Percentiles rank a stretch among this genome's conserved stretches.
phyloP scores from a whole-genome alignment of 2,888 invertebrate species.

The Hemistola chrysoprasaria region DNA sequence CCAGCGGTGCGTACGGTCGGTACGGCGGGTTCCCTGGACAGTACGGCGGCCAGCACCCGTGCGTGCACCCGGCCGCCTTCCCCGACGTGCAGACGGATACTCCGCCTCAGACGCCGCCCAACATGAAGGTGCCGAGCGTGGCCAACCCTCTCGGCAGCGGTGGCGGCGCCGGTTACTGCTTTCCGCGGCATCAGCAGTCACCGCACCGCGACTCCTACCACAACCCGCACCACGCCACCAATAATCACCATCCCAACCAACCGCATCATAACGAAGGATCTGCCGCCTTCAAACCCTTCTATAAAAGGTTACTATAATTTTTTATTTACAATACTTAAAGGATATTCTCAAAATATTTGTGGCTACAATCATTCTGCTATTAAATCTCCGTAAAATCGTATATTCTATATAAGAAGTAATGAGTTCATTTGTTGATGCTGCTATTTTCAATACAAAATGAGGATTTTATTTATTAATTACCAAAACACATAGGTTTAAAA shows the following conservation, averaged over 20 bases:
- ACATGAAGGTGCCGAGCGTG: conserved; percentile 94
- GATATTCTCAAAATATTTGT: too few species aligned
- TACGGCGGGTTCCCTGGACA: conserved; percentile 87
- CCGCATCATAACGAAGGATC: conserved; percentile 79
- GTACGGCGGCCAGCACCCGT: conserved; percentile 83
- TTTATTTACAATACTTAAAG: conserved; percentile 9
- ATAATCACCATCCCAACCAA: conserved; percentile 73
- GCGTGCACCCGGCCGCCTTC: conserved; percentile 86
- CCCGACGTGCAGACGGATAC: conserved; percentile 95
- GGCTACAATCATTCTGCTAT: too few species aligned
- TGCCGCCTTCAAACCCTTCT: conserved; percentile 94
- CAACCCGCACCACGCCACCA: conserved; percentile 77
- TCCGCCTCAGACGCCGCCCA: conserved; percentile 96
- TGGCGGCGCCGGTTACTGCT: conserved; percentile 80
- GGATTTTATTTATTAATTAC: too few species aligned
- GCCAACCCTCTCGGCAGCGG: conserved; percentile 87
- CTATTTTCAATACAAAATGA: too few species aligned
- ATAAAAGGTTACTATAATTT: conserved; percentile 88
- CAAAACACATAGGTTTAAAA: too few species aligned
- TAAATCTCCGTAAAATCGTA: too few species aligned
- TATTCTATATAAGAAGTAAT: too few species aligned
- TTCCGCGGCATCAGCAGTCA: conserved; percentile 77
- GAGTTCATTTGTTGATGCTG: too few species aligned
- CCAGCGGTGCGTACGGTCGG: conserved; percentile 82
- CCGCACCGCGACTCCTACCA: conserved; percentile 81